Evolutionary conservation across 2,797 vertebrate genomes (phyloP).

Genomic region (Anabas testudineus): DNA sequence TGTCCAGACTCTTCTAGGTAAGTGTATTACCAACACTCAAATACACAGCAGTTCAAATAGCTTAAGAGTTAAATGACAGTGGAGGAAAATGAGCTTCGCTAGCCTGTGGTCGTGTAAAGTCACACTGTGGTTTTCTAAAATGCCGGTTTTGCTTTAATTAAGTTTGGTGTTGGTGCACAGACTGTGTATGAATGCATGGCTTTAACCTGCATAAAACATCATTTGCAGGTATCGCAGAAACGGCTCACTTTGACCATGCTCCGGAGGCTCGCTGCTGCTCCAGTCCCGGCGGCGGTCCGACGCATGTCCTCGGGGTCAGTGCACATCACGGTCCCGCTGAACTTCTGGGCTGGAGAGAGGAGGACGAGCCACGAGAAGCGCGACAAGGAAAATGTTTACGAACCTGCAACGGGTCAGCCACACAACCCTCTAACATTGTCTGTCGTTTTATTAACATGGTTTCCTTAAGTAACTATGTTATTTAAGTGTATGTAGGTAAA

Average conservation of each 20-base stretch:
- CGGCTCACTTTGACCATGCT: conserved; percentile 47
- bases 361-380: conserved; percentile 73
- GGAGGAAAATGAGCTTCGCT: neutral
- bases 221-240: conserved; percentile 10
- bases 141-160: neutral
- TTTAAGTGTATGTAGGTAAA: too few relatives aligned
- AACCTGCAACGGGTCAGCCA: conserved; percentile 91
- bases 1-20: neutral
- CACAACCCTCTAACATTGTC: neutral
- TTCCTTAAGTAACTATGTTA: too few relatives aligned
- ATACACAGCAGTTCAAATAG: neutral
- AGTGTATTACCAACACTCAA: neutral
- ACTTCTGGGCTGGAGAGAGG: conserved; percentile 89
- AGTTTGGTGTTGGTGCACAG: neutral
- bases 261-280: conserved; percentile 41
- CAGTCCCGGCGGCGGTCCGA: conserved; percentile 66
- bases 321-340: conserved; percentile 86
- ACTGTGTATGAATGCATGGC: too few relatives aligned
- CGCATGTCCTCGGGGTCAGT: conserved; percentile 83
- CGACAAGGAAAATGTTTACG: conserved; percentile 85
- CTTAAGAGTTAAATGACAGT: neutral
- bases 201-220: neutral
- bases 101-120: neutral
- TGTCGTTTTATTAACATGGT: too few relatives aligned
- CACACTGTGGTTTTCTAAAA: neutral